Evolutionary conservation across 2,888 invertebrate species (phyloP).

Genomic region (Xiphydria camelus): DNA sequence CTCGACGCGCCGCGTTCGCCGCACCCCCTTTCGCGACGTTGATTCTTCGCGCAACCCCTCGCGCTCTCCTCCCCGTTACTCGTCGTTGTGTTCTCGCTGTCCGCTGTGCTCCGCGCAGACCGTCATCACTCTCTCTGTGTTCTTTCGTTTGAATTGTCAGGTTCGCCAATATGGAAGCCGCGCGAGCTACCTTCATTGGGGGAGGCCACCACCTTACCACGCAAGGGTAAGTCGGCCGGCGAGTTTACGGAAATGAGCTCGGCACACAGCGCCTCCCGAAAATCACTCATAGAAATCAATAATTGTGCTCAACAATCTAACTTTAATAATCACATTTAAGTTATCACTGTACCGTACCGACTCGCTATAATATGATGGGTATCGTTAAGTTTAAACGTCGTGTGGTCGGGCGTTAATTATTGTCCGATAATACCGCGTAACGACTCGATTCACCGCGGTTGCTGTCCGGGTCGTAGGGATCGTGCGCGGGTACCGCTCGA

Average conservation of each 20-base stretch:
- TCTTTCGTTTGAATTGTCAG: constrained; percentile 59
- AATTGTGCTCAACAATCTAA: constrained; percentile 57
- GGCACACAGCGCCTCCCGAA: constrained; percentile 63
- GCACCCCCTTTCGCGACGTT: too few species aligned
- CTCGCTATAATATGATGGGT: too few species aligned
- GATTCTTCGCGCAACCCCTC: too few species aligned
- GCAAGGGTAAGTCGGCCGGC: constrained; percentile 62
- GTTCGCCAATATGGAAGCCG: constrained; percentile 99
- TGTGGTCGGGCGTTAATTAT: too few species aligned
- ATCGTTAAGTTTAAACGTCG: too few species aligned
- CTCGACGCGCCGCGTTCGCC: too few species aligned
- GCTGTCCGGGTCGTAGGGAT: constrained; percentile 34
- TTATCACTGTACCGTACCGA: too few species aligned
- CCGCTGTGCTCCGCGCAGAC: not conserved
- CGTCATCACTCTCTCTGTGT: too few species aligned
- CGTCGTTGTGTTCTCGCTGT: too few species aligned
- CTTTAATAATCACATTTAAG: constrained; percentile 58
- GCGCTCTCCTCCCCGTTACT: too few species aligned
- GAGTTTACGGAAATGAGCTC: constrained; percentile 60
- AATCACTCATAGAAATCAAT: constrained; percentile 63
- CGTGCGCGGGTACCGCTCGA: too few species aligned
- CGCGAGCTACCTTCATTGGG: constrained; percentile 73
- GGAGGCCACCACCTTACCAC: constrained; percentile 68
- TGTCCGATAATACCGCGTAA: constrained; percentile 19
- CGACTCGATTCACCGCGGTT: constrained; percentile 24